These are phyloP conservation scores for Eolophus roseicapilla DNA, from an alignment of 2,113 vertebrate species.

Conservation along the genomic window DNA sequence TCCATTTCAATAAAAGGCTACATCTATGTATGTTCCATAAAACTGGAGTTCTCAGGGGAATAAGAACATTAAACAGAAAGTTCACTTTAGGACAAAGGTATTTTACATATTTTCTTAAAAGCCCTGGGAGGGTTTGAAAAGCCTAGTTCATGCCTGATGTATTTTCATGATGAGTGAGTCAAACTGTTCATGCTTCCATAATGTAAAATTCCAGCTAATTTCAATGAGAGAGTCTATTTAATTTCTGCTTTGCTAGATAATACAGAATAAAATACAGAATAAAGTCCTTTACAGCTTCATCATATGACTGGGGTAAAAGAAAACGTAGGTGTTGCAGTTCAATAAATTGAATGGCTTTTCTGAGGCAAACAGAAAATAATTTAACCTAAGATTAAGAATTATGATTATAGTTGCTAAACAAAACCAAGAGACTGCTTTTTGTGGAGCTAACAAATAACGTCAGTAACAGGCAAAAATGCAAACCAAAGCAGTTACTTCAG, in stretches of 20 bases:
- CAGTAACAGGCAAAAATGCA: background rate
- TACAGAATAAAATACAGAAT: background rate
- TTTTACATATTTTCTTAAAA: background rate
- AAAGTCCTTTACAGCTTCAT: background rate
- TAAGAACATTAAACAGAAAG: background rate
- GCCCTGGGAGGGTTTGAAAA: background rate
- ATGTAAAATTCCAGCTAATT: background rate
- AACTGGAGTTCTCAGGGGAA: background rate
- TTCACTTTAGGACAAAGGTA: background rate
- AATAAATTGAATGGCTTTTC: background rate
- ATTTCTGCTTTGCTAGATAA: background rate
- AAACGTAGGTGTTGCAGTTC: background rate
- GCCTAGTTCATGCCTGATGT: background rate
- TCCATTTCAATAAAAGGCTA: slow-evolving; percentile 32
- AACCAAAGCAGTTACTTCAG: slow-evolving; percentile 30
- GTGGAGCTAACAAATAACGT: background rate
- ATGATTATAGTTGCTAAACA: background rate
- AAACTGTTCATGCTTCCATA: background rate
- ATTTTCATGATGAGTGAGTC: background rate
- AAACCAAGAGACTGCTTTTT: background rate
- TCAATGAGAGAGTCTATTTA: background rate
- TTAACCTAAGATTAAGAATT: background rate
- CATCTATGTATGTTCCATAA: background rate
- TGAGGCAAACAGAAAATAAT: background rate
- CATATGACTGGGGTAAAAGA: background rate